These are phyloP conservation scores for Pterostichus madidus DNA, from an alignment of 2,888 invertebrate species.

Conservation along the genomic window DNA sequence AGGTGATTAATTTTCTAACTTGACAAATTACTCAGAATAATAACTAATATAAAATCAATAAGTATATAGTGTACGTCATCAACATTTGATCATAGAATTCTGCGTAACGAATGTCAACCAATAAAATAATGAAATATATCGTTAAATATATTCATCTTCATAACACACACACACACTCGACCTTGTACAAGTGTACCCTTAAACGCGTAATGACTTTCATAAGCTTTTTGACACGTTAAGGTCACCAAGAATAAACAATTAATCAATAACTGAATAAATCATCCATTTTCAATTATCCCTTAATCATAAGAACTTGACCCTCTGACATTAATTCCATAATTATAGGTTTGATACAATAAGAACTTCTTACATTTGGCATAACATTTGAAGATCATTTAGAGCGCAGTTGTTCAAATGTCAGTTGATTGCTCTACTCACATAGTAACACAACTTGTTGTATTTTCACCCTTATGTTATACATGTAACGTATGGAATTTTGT, in stretches of 20 bases:
- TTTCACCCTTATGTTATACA: background rate
- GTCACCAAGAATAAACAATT: background rate
- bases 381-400: background rate
- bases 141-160: no score
- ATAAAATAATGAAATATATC: no score
- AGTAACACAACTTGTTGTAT: background rate
- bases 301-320: constrained; percentile 44
- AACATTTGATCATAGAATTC: no score
- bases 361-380: constrained; percentile 3
- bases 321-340: constrained; percentile 35
- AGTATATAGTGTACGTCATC: no score
- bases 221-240: constrained; percentile 1
- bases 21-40: no score
- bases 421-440: background rate
- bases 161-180: no score
- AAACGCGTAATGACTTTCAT: no score
- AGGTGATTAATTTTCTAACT: no score
- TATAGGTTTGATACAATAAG: background rate
- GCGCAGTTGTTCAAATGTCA: background rate
- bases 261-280: constrained; percentile 29
- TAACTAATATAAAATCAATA: no score
- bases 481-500: background rate
- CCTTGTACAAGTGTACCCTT: no score
- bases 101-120: no score
- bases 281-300: background rate